Conservation (phyloP, 1,140 invertebrate species). For the Eubasilissa regina region DNA sequence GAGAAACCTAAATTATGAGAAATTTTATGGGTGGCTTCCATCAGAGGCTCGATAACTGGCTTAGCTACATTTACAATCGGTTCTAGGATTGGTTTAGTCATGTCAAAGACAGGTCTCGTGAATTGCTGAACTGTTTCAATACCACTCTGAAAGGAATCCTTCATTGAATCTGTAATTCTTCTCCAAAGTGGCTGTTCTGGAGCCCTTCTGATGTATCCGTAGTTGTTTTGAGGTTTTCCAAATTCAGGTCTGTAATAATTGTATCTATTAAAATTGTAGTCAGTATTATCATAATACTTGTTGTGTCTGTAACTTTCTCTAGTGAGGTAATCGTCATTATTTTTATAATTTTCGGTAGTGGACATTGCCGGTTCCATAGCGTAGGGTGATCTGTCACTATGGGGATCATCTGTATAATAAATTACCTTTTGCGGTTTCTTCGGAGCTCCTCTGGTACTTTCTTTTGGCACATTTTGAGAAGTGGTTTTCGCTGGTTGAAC, state of each 20-base stretch:
- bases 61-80: slow-evolving; percentile 79
- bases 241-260: slow-evolving; percentile 69
- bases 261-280: slow-evolving; percentile 71
- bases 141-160: slow-evolving; percentile 79
- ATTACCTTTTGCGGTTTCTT: slow-evolving; percentile 67
- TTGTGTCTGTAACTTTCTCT: slow-evolving; percentile 70
- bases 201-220: slow-evolving; percentile 69
- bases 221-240: slow-evolving; percentile 33
- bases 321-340: slow-evolving; percentile 71
- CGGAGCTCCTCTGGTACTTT: slow-evolving; percentile 63
- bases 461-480: slow-evolving; percentile 57
- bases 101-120: slow-evolving; percentile 65
- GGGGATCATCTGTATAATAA: slow-evolving; percentile 63
- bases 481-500: slow-evolving; percentile 80
- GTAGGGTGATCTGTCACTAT: slow-evolving; percentile 66
- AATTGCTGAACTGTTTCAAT: slow-evolving; percentile 80
- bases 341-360: slow-evolving; percentile 68
- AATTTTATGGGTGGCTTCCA: slow-evolving; percentile 85
- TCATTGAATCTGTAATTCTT: slow-evolving; percentile 80
- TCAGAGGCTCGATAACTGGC: slow-evolving; percentile 81
- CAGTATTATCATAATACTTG: slow-evolving; percentile 71
- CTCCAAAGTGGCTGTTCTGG: slow-evolving; percentile 80
- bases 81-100: slow-evolving; percentile 75
- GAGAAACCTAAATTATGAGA: slow-evolving; percentile 82
- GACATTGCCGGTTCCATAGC: slow-evolving; percentile 64